Evolutionary conservation across 2,888 invertebrate species (phyloP).

Genomic region (Clistopyga incitator): DNA sequence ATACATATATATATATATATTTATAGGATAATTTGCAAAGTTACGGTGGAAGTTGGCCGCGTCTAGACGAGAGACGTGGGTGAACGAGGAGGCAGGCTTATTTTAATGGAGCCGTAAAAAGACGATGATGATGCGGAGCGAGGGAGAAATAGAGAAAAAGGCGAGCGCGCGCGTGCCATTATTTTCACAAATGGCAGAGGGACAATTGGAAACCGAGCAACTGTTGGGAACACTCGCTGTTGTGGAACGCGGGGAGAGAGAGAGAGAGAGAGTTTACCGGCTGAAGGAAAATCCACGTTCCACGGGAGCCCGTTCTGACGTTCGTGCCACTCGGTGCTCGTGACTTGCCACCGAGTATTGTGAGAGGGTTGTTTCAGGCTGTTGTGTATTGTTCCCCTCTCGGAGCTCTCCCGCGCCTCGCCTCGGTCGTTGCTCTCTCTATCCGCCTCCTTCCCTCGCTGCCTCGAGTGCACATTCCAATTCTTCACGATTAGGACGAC

Average conservation of each 20-base stretch:
- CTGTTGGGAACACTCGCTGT: neutral
- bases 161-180: conserved; percentile 39
- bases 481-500: conserved; percentile 60
- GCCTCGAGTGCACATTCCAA: conserved; percentile 62
- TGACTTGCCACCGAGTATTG: conserved; percentile 19
- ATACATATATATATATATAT: no score
- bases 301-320: conserved; percentile 23
- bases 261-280: neutral
- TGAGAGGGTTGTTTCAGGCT: conserved; percentile 50
- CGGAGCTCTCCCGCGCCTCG: conserved; percentile 7
- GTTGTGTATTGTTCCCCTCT: conserved; percentile 8
- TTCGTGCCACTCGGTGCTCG: conserved; percentile 50
- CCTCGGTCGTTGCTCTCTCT: conserved; percentile 40
- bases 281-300: conserved; percentile 23
- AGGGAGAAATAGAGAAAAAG: conserved; percentile 16
- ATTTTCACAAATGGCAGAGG: conserved; percentile 46
- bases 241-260: conserved; percentile 6
- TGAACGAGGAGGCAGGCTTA: conserved; percentile 35
- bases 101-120: conserved; percentile 50
- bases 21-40: conserved; percentile 52
- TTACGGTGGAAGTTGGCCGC: conserved; percentile 32
- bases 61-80: conserved; percentile 48
- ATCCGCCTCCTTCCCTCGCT: conserved; percentile 27
- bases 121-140: conserved; percentile 33
- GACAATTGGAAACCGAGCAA: conserved; percentile 48